Base-by-base conservation (phyloP, 2,797 vertebrate genomes). In the Brachyrhaphis roseni region DNA sequence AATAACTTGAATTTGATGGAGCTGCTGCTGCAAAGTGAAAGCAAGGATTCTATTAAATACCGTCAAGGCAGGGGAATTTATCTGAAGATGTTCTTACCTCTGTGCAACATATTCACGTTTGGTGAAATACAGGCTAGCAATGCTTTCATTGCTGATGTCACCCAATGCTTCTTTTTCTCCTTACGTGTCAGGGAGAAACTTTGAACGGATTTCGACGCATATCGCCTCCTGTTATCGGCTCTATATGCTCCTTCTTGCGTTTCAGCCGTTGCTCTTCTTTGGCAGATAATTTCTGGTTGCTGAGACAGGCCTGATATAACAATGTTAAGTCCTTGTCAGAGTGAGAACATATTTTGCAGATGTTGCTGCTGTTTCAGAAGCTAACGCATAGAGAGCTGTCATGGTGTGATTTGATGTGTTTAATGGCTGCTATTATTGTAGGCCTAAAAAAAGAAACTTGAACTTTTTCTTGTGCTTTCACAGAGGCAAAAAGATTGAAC, bases 321-420 rank as follows among this genome's bases (percentile, higher is more conserved):
- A 77, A 71, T 23, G 45, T 62, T 53, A 45, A 66, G 41, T 84
- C 26, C n/a, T 43, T 71, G 77, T 78, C 49, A 36, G 77, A 79
- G 51, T 68, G 28, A 76, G 84, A 79, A 83, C 80, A 55, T 75
- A 72, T 68, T 57, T 77, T 62, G 78, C 72, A 75, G 47, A 78
- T 77, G 34, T 76, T 75, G 49, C 45, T 79, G 18, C 28, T 53
- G 15, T 74, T 83, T 74, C 72, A 62, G 77, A 82, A 70, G 59
- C 79, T 74, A 89, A 89, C 82, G 7, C 15, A 36, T 18, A 47
- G 72, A 31, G 70, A 84, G 55, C 28, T 78, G 86, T 85, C 80
- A 83, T 41, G 2, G 26, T 78, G 34, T 78, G 77, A 89, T 91
- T 86, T 87, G 68, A 84, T 64, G 68, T 78, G 82, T 71, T 81